A percentile compares a stretch with the other conserved stretches of the same genome.
These are phyloP conservation scores for Megalopta genalis DNA, from an alignment of 1,140 invertebrate genomes.

Conservation along the genomic window DNA sequence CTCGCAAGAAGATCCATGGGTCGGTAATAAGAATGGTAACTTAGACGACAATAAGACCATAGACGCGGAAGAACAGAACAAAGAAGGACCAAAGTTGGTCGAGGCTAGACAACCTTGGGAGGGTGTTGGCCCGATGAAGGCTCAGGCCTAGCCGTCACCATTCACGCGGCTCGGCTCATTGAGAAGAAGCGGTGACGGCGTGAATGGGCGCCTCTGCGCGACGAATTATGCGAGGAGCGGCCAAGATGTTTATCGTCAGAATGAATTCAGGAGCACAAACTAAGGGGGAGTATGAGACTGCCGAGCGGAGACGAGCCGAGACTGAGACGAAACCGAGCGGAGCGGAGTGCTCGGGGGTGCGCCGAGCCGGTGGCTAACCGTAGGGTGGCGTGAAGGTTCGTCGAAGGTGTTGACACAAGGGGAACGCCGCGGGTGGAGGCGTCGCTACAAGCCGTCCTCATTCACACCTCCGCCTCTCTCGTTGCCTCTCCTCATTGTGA, in stretches of 20 bases:
- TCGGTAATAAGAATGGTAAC: too few relatives aligned
- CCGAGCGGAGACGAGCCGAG: slow-evolving; percentile 23
- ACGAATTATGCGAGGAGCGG: slow-evolving; percentile 67
- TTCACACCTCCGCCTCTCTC: slow-evolving; percentile 74
- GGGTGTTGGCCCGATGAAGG: neutral
- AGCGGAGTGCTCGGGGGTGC: slow-evolving; percentile 20
- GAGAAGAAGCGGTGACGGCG: slow-evolving; percentile 43
- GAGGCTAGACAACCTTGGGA: neutral
- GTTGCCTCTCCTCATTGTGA: slow-evolving; percentile 50
- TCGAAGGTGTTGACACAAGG: slow-evolving; percentile 71
- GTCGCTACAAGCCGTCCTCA: slow-evolving; percentile 65
- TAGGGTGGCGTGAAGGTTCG: slow-evolving; percentile 61
- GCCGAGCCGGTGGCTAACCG: slow-evolving; percentile 33
- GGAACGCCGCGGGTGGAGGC: slow-evolving; percentile 66
- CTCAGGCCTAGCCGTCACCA: slow-evolving; percentile 37
- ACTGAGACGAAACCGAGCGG: neutral
- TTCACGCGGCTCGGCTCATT: slow-evolving; percentile 60
- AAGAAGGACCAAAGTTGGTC: too few relatives aligned
- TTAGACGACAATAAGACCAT: too few relatives aligned
- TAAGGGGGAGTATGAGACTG: slow-evolving; percentile 29
- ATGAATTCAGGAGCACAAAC: slow-evolving; percentile 66
- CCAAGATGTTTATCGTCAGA: slow-evolving; percentile 72
- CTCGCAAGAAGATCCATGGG: too few relatives aligned
- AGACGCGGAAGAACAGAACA: too few relatives aligned
- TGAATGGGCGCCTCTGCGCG: slow-evolving; percentile 62